Conservation (phyloP, 2,113 vertebrate genomes). For the Solea solea region DNA sequence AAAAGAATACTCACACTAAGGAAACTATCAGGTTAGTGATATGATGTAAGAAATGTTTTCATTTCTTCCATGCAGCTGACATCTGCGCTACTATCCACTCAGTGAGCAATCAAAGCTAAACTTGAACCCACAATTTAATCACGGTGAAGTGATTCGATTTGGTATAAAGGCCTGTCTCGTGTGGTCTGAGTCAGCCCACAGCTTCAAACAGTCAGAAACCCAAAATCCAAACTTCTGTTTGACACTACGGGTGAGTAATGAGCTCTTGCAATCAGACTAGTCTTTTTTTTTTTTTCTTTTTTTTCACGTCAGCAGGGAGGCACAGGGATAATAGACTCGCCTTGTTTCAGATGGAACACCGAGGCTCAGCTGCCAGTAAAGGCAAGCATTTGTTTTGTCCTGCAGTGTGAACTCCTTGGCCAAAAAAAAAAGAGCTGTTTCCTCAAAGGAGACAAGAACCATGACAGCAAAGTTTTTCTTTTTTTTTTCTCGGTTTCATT, state of each 20-base stretch:
- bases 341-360: slow-evolving; percentile 5
- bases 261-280: slow-evolving; percentile 5
- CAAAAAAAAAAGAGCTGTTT: neutral
- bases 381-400: slow-evolving; percentile 22
- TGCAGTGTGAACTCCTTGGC: neutral
- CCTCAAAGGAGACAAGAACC: neutral
- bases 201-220: slow-evolving; percentile 12
- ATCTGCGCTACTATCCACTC: slow-evolving; percentile 2
- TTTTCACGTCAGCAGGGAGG: slow-evolving; percentile 14
- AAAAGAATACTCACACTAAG: slow-evolving; percentile 20
- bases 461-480: neutral
- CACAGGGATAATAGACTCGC: neutral
- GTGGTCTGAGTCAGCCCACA: slow-evolving; percentile 9
- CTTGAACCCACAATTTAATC: slow-evolving; percentile 31
- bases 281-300: slow-evolving; percentile 13
- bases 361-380: slow-evolving; percentile 21
- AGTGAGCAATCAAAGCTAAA: slow-evolving; percentile 29
- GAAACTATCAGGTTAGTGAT: slow-evolving; percentile 1
- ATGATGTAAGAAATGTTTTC: neutral
- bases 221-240: slow-evolving; percentile 43
- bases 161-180: slow-evolving; percentile 23
- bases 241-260: slow-evolving; percentile 20
- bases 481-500: neutral
- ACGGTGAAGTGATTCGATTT: slow-evolving; percentile 10
- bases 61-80: neutral